These are phyloP conservation scores for Allenopithecus nigroviridis DNA, from an alignment of 2,797 vertebrate species.

Conservation along the genomic window DNA sequence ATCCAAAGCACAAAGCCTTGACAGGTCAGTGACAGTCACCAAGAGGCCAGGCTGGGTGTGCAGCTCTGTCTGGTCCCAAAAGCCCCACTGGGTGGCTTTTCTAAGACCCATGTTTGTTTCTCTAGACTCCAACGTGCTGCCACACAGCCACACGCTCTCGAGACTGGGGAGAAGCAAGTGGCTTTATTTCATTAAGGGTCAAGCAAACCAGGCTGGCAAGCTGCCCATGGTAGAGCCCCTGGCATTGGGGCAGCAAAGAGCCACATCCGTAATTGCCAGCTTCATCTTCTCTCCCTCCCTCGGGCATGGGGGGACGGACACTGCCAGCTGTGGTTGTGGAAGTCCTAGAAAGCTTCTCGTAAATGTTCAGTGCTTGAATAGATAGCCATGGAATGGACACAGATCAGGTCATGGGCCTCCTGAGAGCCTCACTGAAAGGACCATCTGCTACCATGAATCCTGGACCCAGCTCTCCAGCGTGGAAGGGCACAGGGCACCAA, in stretches of 20 bases:
- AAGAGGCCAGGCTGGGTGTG: background rate
- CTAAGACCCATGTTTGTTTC: fast-evolving
- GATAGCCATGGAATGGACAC: fast-evolving
- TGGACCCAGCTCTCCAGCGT: no score
- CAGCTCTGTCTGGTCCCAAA: background rate
- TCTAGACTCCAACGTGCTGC: background rate
- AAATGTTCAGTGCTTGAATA: background rate
- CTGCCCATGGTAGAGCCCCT: fast-evolving
- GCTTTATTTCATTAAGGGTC: background rate
- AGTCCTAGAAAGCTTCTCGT: fast-evolving
- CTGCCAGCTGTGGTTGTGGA: fast-evolving
- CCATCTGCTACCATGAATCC: background rate
- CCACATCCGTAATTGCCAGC: fast-evolving
- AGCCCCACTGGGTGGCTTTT: background rate
- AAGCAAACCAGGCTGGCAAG: fast-evolving
- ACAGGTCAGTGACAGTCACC: background rate
- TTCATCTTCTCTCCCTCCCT: background rate
- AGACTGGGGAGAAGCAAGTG: fast-evolving
- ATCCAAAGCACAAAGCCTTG: background rate
- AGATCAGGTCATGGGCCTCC: no score
- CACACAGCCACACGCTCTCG: background rate
- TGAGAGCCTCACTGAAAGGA: background rate
- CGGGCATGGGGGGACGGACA: fast-evolving
- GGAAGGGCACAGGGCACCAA: background rate
- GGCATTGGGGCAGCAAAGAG: fast-evolving